Conservation (phyloP, 2,888 invertebrate species). For the Caprella mutica region DNA sequence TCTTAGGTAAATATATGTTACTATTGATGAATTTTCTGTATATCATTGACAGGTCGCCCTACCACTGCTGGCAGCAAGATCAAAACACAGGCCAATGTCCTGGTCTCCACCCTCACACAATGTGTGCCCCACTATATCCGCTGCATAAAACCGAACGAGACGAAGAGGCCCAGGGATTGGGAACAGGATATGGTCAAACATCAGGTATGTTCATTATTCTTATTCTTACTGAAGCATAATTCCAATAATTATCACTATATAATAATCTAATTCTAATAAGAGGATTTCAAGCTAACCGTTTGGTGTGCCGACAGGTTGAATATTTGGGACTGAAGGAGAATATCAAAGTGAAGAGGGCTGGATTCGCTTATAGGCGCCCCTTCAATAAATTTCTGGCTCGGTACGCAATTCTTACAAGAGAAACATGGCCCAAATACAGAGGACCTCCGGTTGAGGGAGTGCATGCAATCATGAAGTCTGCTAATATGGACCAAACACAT, state of each 20-base stretch:
- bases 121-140: constrained; percentile 58
- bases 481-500: constrained; percentile 50
- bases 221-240: too few relatives aligned
- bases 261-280: background rate
- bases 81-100: constrained; percentile 47
- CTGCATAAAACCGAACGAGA: constrained; percentile 60
- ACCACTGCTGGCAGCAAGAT: constrained; percentile 57
- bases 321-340: constrained; percentile 58
- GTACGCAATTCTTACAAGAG: constrained; percentile 53
- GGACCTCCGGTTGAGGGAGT: constrained; percentile 49
- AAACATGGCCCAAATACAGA: constrained; percentile 52
- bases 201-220: constrained; percentile 43
- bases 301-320: constrained; percentile 43
- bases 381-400: constrained; percentile 52
- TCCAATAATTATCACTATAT: too few relatives aligned
- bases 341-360: constrained; percentile 54
- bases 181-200: constrained; percentile 53
- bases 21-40: too few relatives aligned
- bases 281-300: too few relatives aligned
- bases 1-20: too few relatives aligned
- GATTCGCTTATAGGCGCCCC: constrained; percentile 53
- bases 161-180: constrained; percentile 54
- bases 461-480: constrained; percentile 47
- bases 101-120: constrained; percentile 53
- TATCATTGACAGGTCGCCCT: constrained; percentile 47